Conservation (phyloP, 2,113 vertebrate species). For the Trinectes maculatus region DNA sequence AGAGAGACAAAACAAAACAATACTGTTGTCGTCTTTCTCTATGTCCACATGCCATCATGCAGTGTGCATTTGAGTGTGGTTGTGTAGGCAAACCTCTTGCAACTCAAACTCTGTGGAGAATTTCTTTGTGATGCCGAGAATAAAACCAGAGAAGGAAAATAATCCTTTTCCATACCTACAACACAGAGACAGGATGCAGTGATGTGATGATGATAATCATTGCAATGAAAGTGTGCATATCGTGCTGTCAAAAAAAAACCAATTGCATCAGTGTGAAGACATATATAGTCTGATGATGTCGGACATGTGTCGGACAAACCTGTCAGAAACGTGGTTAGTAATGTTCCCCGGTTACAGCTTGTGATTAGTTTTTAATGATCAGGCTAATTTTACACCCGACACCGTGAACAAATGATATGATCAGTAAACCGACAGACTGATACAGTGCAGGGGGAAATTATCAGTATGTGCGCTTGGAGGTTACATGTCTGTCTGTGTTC, state of each 20-base stretch:
- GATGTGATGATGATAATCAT: not conserved
- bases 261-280: too few relatives aligned
- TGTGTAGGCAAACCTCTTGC: conserved; percentile 82
- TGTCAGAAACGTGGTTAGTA: too few relatives aligned
- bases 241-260: not conserved
- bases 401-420: too few relatives aligned
- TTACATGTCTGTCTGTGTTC: too few relatives aligned
- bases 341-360: too few relatives aligned
- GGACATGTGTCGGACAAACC: too few relatives aligned
- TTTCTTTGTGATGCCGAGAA: conserved; percentile 80
- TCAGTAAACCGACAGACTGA: too few relatives aligned
- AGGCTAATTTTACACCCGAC: too few relatives aligned
- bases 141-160: conserved; percentile 88
- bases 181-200: not conserved
- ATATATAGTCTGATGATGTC: too few relatives aligned
- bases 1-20: not conserved
- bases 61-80: not conserved
- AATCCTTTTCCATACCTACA: conserved; percentile 87
- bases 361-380: too few relatives aligned
- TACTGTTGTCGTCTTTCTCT: not conserved
- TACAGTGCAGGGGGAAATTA: too few relatives aligned
- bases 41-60: not conserved
- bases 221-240: not conserved
- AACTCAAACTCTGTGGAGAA: conserved; percentile 89
- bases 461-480: too few relatives aligned